These are phyloP conservation scores for Cercocebus atys DNA, from an alignment of 2,113 vertebrate genomes.

Conservation along the genomic window DNA sequence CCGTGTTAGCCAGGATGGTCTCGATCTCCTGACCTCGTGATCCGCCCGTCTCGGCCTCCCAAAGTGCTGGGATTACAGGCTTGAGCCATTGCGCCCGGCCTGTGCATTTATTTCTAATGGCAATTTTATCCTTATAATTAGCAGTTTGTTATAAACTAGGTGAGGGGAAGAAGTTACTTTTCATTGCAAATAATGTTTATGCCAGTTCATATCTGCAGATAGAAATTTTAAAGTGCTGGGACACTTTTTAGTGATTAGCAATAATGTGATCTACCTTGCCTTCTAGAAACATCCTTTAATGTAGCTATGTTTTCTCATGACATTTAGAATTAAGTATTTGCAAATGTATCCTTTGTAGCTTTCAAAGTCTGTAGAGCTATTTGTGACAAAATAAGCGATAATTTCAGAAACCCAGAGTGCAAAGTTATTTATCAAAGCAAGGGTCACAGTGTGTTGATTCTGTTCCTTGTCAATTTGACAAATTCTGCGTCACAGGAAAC, in stretches of 20 bases:
- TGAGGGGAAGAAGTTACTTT: background rate
- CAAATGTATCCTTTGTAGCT: background rate
- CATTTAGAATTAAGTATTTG: background rate
- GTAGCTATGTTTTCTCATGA: background rate
- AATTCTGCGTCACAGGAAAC: background rate
- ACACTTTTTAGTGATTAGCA: background rate
- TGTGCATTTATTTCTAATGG: background rate
- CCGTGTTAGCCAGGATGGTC: no score
- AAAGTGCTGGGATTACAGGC: no score
- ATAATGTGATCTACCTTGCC: background rate
- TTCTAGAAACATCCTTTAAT: rapidly evolving
- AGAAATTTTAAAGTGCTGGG: background rate
- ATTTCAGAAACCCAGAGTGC: background rate
- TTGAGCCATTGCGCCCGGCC: no score
- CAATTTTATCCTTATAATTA: background rate
- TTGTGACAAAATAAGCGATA: background rate
- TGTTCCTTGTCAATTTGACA: background rate
- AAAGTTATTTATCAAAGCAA: background rate
- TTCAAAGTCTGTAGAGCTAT: background rate
- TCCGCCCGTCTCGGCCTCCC: no score
- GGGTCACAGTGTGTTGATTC: background rate
- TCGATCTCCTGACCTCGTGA: no score
- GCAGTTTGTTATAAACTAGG: background rate
- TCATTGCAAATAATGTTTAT: background rate
- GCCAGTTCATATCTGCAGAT: background rate